Evolutionary conservation across 2,888 invertebrate species (phyloP).

Genomic region (Venusia cambrica): DNA sequence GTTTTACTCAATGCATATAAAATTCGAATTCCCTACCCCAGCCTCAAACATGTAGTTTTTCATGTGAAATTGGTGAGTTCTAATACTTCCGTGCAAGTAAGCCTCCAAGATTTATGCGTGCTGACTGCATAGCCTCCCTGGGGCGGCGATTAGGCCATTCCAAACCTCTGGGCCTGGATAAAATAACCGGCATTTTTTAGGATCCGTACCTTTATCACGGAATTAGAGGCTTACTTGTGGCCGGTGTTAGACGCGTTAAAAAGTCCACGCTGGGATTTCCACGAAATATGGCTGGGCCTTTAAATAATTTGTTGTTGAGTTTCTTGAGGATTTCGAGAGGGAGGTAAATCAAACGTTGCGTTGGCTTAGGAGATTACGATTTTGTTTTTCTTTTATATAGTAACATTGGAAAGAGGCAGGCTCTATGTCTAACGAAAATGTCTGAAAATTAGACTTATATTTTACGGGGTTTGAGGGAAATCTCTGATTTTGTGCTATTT

Average conservation of each 20-base stretch:
- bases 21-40: no score
- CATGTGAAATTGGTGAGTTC: no score
- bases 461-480: no score
- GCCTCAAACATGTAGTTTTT: slow-evolving; percentile 52
- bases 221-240: slow-evolving; percentile 38
- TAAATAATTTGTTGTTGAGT: slow-evolving; percentile 23
- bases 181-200: no score
- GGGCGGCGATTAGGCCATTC: slow-evolving; percentile 30
- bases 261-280: slow-evolving; percentile 28
- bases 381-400: slow-evolving; percentile 2
- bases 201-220: slow-evolving; percentile 47
- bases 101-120: slow-evolving; percentile 45
- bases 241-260: slow-evolving; percentile 30
- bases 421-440: background rate
- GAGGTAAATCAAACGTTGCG: slow-evolving; percentile 22
- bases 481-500: no score
- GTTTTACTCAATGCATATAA: no score
- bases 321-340: slow-evolving; percentile 18
- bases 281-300: slow-evolving; percentile 27
- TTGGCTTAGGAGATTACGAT: slow-evolving; percentile 2
- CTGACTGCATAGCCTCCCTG: slow-evolving; percentile 31
- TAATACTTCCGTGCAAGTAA: no score
- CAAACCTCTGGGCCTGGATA: slow-evolving; percentile 35
- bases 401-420: background rate
- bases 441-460: no score